A percentile compares a stretch with the other conserved stretches of the same genome.
phyloP scores from a whole-genome alignment of 2,113 vertebrate species.

The Tupaia chinensis region DNA sequence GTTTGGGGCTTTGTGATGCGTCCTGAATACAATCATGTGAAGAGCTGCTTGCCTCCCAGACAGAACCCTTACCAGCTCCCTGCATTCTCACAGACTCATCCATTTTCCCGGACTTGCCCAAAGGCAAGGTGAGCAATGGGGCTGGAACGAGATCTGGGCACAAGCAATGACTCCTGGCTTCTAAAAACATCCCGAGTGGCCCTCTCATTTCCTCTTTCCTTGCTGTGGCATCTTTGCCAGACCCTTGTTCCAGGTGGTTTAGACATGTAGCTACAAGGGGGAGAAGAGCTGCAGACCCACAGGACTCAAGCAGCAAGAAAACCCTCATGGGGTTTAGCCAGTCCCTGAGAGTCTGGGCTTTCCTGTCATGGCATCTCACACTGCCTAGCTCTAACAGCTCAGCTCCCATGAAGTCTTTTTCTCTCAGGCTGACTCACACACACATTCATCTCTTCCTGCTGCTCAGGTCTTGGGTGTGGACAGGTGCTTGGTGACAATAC shows the following conservation, averaged over 20 bases:
- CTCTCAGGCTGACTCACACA: fast-evolving
- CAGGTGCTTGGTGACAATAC: fast-evolving
- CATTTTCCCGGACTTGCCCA: not conserved
- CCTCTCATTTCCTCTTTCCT: not conserved
- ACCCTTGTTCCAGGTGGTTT: fast-evolving
- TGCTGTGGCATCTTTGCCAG: not conserved
- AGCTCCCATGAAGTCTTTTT: not conserved
- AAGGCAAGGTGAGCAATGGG: not conserved
- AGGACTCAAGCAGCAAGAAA: fast-evolving
- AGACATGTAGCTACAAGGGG: fast-evolving
- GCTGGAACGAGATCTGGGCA: not conserved
- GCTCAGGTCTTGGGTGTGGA: not conserved
- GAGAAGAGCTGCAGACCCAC: fast-evolving
- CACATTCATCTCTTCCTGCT: not conserved
- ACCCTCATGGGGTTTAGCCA: too few species aligned
- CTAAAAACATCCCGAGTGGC: not conserved
- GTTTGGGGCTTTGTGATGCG: fast-evolving
- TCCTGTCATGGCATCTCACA: not conserved
- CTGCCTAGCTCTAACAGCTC: not conserved
- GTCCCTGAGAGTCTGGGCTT: not conserved
- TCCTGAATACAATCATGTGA: not conserved
- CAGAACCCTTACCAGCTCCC: not conserved
- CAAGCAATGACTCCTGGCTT: not conserved
- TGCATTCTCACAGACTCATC: too few species aligned
- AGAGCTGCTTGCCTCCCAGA: not conserved